Evolutionary conservation across 2,797 vertebrate genomes (phyloP).

Genomic region (Schizopygopsis malacanthus): DNA sequence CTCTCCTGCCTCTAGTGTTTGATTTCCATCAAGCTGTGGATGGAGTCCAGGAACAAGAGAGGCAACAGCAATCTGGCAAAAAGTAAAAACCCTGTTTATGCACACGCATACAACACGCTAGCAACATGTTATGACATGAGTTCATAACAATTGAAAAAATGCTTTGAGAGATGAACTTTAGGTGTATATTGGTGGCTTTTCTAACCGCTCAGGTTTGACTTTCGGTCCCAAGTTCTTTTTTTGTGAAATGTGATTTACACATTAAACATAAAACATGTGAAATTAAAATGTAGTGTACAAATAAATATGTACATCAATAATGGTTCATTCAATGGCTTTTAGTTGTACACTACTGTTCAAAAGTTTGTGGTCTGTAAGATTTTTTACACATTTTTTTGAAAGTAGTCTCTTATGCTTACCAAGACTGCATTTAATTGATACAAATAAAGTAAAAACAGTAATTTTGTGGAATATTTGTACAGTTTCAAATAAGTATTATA

Average conservation of each 20-base stretch:
- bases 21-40: conserved; percentile 99
- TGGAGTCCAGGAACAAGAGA: conserved; percentile 95
- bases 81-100: conserved; percentile 83
- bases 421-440: neutral
- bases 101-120: conserved; percentile 39
- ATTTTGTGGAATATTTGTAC: neutral
- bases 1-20: conserved; percentile 85
- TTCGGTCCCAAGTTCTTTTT: neutral
- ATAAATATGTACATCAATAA: neutral
- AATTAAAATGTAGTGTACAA: conserved; percentile 9
- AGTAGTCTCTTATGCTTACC: neutral
- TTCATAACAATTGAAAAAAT: conserved; percentile 9
- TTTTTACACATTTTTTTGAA: neutral
- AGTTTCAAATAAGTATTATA: neutral
- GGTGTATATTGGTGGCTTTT: neutral
- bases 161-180: neutral
- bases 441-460: neutral
- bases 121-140: conserved; percentile 18
- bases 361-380: neutral
- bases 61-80: conserved; percentile 96
- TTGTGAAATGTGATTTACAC: neutral
- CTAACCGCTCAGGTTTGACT: neutral
- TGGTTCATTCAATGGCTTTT: neutral
- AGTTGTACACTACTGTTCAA: neutral
- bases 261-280: neutral